Base-by-base conservation (phyloP, 2,888 invertebrate genomes). In the Furcula furcula region DNA sequence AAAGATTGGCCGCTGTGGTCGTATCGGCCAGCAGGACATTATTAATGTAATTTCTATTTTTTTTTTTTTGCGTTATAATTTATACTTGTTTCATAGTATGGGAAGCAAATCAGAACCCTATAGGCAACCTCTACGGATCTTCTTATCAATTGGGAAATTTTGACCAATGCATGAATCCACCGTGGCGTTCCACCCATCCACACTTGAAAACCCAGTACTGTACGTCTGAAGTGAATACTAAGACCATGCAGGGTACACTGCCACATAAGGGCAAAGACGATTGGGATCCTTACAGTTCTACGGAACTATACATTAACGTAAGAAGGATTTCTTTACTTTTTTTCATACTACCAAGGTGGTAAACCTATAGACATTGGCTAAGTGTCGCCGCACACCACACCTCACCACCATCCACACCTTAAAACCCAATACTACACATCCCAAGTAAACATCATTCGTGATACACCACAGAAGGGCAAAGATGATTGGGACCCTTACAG, bases 101-200 rank as follows among this genome's bases (percentile, higher is more conserved):
- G 69, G 73, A 76, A 21, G 61, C 76, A 0, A 68, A 65, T 36
- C 65, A 70, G 13, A 45, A 53, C 2, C 73, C 76, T 3, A 35
- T 42, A 2, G 74, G 74, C 0, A 54, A 50, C 0, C 47, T 76
- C 2, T 68, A 60, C 21, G 76, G 73, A 0, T 52, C 51, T 0
- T 43, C 38, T 2, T 36, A 50, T 12, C 58, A 66, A 10, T 29
- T 69, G 0, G 76, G 75, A 0, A 69, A 59, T 38, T 76, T 58
- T 31, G 75, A 76, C 26, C 65, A 75, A 32, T 76, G 76, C 16
- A 27, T 76, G 7, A 43, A 50, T 1, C 52, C 59, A 0, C 63
- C 63, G 3, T 63, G 64, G 39, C 31, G 44, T 3, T 29, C 37
- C 3, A 35, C 46, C 1, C 45, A 55, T 3, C 55, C 55, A 0